Conservation (phyloP, 2,797 vertebrate genomes). For the Chelonia mydas region DNA sequence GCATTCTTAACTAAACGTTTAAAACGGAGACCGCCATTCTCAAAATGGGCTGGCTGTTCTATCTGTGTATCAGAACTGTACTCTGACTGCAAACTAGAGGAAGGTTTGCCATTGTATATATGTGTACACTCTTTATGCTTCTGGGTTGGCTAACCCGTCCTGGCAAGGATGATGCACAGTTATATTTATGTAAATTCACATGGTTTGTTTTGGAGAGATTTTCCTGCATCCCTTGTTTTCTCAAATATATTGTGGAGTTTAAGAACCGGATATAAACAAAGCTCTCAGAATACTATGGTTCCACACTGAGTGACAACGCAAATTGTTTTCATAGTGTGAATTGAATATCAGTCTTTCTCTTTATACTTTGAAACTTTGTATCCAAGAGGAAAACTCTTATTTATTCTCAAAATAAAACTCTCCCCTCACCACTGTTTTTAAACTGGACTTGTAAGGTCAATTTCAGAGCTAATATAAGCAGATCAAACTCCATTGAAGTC, state of each 20-base stretch:
- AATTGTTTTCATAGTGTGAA: neutral
- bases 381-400: neutral
- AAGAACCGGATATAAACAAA: neutral
- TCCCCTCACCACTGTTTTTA: neutral
- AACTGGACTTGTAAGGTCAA: accelerated
- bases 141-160: neutral
- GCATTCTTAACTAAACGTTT: neutral
- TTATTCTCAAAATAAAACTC: accelerated
- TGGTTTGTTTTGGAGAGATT: accelerated
- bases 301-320: neutral
- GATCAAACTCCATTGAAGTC: neutral
- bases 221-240: accelerated
- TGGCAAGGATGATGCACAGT: neutral
- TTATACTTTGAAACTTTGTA: neutral
- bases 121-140: neutral
- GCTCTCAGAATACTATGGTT: neutral
- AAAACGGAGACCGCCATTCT: neutral
- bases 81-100: neutral
- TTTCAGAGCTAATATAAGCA: neutral
- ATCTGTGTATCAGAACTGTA: neutral
- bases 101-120: neutral
- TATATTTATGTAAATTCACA: neutral
- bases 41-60: neutral
- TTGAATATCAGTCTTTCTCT: neutral
- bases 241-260: accelerated